Evolutionary conservation across 2,888 invertebrate species (phyloP), one percentile per base, ranked within the genome.

Genomic region (Pristionchus entomophagus): DNA sequence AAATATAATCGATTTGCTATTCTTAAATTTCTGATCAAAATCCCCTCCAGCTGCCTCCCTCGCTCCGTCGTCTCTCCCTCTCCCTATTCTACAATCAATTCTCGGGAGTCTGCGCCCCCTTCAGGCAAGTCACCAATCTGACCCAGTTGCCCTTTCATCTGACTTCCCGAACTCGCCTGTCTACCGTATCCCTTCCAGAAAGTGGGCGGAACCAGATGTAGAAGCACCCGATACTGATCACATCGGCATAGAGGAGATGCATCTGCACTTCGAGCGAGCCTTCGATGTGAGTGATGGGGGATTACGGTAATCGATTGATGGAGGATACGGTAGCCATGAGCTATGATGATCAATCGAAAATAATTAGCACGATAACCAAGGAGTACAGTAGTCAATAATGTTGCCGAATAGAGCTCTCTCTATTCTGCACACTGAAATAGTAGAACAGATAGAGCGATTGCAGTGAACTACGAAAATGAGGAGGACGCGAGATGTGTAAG

Each of bases 211-310:
- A 19, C 38, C 45, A 4, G 78, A 49, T 0, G 78, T 19, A 4
- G 49, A 78, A 29, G 49, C 35, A 3, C 53, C 38, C 19, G 41
- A 35, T n/a, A 56, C 81, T 5, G 81, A 81, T 22, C 81, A 81
- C 56, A 81, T 81, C 14, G 62, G 83, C 10, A 62, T 83, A 8
- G 62, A 83, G 45, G 83, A 83, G 83, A 83, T 83, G 62, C 41
- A 83, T 62, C 83, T 83, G 2, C 83, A 83, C 83, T 83, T 83
- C 29, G 83, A 83, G 62, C 41, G 83, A 51, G 83, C 62, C 17
- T 59, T 83, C 45, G 62, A 83, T 62, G 83, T 83, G 62, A 45
- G 83, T 83, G 4, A 45, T 45, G 8, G 14, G 45, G n/a, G n/a
- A n/a, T n/a, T n/a, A n/a, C n/a, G n/a, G n/a, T n/a, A n/a, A n/a